Evolutionary conservation across 2,113 vertebrate species (phyloP), one percentile per base, ranked within the genome.

Genomic region (Macroglossus sobrinus): DNA sequence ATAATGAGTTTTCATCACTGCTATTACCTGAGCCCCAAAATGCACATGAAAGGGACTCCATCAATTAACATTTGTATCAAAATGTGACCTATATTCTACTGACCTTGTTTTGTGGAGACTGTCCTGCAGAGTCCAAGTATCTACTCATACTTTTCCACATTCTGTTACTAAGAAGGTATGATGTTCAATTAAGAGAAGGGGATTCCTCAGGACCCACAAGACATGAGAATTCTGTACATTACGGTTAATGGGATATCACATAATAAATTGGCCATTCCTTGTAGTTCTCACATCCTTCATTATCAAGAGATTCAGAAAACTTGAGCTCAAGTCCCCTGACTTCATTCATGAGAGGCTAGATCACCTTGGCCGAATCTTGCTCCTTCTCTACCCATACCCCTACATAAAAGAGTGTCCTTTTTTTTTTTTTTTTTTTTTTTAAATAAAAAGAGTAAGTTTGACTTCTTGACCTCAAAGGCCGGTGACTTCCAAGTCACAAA

Each of bases 1-100:
- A 97, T 97, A 96, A 97, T 96, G 94, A 66, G 93, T 97, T 98
- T 97, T 95, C 75, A 94, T 97, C 38, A 55, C 92, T 97, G 92
- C 71, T 5, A 96, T 93, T 98, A 93, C 96, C 95, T 97, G 96
- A 97, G 74, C 78, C 94, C 94, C 95, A 93, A 97, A 98, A 98
- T 97, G 92, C 76, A 93, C 15, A 45, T 92, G 86, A 93, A 94
- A 87, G 61, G 61, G 50, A 72, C 68, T 47, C 57, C 96, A 82
- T 24, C 47, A 97, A 96, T 96, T 89, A 97, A 94, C 74, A 96
- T 98, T 89, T 95, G 50, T 28, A 93, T 96, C 71, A 28, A 61
- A 95, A 97, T 61, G 0, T 43, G 59, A 94, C 93, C 96, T 93
- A 66, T 14, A 86, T 74, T 66, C 71, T 87, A 84, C 89, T 95